These are phyloP conservation scores for Clarias fuscus DNA, from an alignment of 2,797 vertebrate genomes.

Conservation along the genomic window DNA sequence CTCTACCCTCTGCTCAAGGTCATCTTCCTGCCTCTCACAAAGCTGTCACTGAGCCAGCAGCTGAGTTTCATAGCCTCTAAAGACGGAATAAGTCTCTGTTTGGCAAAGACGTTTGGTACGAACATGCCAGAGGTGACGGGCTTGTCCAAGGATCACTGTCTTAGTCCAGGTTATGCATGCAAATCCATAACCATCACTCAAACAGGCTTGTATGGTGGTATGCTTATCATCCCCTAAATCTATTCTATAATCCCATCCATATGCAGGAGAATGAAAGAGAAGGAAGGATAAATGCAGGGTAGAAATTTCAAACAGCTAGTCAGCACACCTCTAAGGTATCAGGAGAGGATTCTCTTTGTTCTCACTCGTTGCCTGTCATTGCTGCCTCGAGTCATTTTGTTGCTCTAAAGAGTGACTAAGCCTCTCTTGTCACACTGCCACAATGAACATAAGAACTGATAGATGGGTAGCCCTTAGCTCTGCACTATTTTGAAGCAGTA, in stretches of 20 bases:
- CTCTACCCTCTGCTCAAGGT: constrained; percentile 11
- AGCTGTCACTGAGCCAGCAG: constrained; percentile 6
- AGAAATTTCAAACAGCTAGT: background rate
- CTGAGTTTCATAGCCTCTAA: constrained; percentile 1
- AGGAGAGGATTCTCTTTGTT: constrained; percentile 37
- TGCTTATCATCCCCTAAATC: constrained; percentile 5
- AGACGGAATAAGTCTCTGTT: background rate
- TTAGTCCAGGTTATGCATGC: background rate
- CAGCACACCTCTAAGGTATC: constrained; percentile 11
- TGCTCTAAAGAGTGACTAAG: constrained; percentile 27
- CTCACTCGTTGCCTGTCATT: background rate
- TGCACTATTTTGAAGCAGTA: background rate
- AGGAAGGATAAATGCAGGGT: constrained; percentile 34
- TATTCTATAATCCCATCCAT: background rate
- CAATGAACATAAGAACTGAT: constrained; percentile 13
- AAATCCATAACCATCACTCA: constrained; percentile 12
- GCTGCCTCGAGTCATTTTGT: constrained; percentile 9
- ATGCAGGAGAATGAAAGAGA: constrained; percentile 19
- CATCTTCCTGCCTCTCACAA: constrained; percentile 11
- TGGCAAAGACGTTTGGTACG: background rate
- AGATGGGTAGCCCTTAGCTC: constrained; percentile 4
- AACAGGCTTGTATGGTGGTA: background rate
- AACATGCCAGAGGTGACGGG: constrained; percentile 12
- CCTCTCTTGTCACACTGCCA: constrained; percentile 24
- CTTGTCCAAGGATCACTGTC: constrained; percentile 12